A percentile compares a stretch with the other conserved stretches of the same genome.
Conservation (phyloP, 2,888 invertebrate species). For the Embidobia sp. region DNA sequence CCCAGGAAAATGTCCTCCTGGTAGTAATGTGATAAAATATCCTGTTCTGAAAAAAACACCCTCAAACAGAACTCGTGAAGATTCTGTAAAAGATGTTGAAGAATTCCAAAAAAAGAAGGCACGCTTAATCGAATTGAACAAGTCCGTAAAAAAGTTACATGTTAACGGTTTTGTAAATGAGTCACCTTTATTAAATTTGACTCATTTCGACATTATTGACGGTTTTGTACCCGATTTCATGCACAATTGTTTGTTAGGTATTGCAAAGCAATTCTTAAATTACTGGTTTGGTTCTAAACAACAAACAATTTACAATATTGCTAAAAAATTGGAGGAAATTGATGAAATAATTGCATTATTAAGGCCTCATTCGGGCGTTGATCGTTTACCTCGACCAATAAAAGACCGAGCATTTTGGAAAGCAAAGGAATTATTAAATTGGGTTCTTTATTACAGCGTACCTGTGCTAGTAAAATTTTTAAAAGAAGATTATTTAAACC, state of each 20-base stretch:
- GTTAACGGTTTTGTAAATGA: background rate
- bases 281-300: background rate
- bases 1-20: conserved; percentile 1
- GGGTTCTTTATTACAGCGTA: conserved; percentile 17
- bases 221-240: conserved; percentile 1
- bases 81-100: conserved; percentile 7
- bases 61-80: conserved; percentile 21
- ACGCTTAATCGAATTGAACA: background rate
- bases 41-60: conserved; percentile 10
- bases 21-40: conserved; percentile 19
- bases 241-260: background rate
- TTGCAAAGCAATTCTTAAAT: background rate
- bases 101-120: conserved; percentile 13
- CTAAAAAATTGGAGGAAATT: background rate
- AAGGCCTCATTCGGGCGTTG: conserved; percentile 1
- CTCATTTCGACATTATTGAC: background rate
- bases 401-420: conserved; percentile 17
- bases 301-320: background rate
- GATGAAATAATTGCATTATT: background rate
- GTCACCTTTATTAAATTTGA: background rate
- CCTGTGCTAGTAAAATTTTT: conserved; percentile 2
- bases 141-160: background rate
- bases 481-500: background rate
- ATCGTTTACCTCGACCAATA: background rate
- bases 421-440: conserved; percentile 13